A percentile compares a stretch with the other conserved stretches of the same genome.
These are phyloP conservation scores for Drosophila miranda DNA, from an alignment of 1,140 invertebrate species.

Conservation along the genomic window DNA sequence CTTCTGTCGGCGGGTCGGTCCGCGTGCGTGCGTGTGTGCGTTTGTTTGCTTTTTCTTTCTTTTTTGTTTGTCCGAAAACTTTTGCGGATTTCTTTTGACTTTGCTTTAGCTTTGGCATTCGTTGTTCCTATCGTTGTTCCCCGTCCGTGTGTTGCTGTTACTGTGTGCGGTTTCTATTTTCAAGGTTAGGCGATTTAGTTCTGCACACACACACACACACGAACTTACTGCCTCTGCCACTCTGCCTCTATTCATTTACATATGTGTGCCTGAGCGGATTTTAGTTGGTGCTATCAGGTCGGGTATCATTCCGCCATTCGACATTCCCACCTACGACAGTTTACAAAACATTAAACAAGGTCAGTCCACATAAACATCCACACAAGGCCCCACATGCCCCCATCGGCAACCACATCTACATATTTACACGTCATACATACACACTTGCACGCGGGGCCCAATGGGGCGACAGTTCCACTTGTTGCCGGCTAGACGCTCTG, in stretches of 20 bases:
- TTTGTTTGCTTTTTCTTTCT: constrained; percentile 24
- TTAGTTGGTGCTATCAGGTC: constrained; percentile 14
- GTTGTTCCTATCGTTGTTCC: constrained; percentile 15
- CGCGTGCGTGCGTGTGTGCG: background rate
- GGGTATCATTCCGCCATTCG: background rate
- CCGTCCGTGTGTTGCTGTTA: constrained; percentile 8
- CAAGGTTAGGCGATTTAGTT: constrained; percentile 78
- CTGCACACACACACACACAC: constrained; percentile 15
- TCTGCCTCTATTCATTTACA: background rate
- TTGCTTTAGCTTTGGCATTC: constrained; percentile 21
- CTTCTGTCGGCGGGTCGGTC: no score
- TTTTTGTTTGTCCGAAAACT: constrained; percentile 40
- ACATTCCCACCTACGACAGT: constrained; percentile 36
- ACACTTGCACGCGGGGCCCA: constrained; percentile 13
- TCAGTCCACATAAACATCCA: constrained; percentile 42
- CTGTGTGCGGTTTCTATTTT: constrained; percentile 72
- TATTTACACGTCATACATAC: background rate
- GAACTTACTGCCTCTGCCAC: background rate
- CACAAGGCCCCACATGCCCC: constrained; percentile 3
- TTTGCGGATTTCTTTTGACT: constrained; percentile 41
- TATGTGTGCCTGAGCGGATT: background rate
- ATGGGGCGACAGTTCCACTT: constrained; percentile 43
- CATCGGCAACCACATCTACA: background rate
- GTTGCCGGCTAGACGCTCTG: constrained; percentile 56
- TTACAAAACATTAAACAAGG: constrained; percentile 60